Percentiles rank a stretch among this genome's conserved stretches.
phyloP scores from a whole-genome alignment of 2,113 vertebrate genomes.

The Empidonax alnorum region DNA sequence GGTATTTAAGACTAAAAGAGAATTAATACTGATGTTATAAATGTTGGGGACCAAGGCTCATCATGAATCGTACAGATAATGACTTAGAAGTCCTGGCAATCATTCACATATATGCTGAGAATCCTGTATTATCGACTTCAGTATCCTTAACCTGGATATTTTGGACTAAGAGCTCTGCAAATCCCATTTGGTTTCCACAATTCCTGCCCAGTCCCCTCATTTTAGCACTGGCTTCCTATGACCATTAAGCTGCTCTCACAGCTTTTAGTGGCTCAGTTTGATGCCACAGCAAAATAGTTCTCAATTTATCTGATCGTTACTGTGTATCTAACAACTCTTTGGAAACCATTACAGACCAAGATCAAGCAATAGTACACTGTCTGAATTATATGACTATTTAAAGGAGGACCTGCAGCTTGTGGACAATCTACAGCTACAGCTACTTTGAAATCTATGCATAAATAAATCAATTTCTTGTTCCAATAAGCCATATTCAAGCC shows the following conservation, averaged over 20 bases:
- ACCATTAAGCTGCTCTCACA: background rate
- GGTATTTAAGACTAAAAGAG: background rate
- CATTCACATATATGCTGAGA: background rate
- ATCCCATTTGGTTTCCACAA: background rate
- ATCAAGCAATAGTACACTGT: background rate
- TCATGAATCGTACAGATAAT: background rate
- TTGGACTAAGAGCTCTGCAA: background rate
- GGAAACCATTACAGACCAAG: background rate
- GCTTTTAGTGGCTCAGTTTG: background rate
- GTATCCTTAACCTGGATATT: background rate
- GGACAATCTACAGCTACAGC: background rate
- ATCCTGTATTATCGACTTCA: background rate
- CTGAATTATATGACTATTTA: background rate
- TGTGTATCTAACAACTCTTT: background rate
- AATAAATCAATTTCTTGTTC: background rate
- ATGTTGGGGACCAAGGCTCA: background rate
- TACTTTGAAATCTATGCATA: background rate
- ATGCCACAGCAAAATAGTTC: background rate
- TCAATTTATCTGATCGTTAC: background rate
- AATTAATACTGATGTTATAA: background rate
- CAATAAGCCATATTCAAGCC: background rate
- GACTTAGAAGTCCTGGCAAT: background rate
- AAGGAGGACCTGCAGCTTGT: background rate
- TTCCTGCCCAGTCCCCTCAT: background rate
- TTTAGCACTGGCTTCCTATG: background rate